Base-by-base conservation (phyloP, 2,113 vertebrate genomes). In the Pedetes capensis region DNA sequence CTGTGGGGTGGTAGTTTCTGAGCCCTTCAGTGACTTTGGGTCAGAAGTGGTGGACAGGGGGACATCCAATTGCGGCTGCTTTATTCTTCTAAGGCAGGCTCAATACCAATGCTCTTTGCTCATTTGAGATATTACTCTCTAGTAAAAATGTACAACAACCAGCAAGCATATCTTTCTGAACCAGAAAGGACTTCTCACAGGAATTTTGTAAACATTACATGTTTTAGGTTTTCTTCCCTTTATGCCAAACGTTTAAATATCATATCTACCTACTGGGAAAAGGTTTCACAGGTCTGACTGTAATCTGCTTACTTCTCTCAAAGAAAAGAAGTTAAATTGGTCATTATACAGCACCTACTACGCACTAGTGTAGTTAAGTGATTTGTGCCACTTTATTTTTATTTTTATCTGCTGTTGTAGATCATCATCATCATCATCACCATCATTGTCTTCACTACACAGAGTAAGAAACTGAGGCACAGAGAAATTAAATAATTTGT, bases 171-270 rank as follows among this genome's bases (percentile, higher is more conserved):
- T n/a, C 49, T 82, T 95, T 91, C 55, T 71, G 85, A 27, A 51
- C 42, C 78, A 83, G 66, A 57, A 42, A 25, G 37, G 55, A 93
- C 25, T 59, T 64, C 11, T 79, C 66, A 64, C 1, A 59, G 63
- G 51, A 69, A 78, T 68, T 94, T 69, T 83, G 27, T 57, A 83
- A 78, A 63, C 18, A 53, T 69, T 23, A 25, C 18, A 16, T 69
- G 78, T 16, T 71, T 47, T 29, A 5, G 61, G 4, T 29, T 16
- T 81, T 25, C 6, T 55, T 55, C 1, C 49, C 51, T 42, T 89
- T 83, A 16, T 88, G 85, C 66, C 63, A 91, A 72, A 93, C 49
- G 86, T 74, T 86, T 94, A 91, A 85, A 44, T 76, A 49, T 61
- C 42, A 55, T 94, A 87, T 57, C 61, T 95, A 49, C 34, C 49